A percentile compares a stretch with the other conserved stretches of the same genome.
phyloP scores from a whole-genome alignment of 1,140 invertebrate species.

The Cydia splendana region DNA sequence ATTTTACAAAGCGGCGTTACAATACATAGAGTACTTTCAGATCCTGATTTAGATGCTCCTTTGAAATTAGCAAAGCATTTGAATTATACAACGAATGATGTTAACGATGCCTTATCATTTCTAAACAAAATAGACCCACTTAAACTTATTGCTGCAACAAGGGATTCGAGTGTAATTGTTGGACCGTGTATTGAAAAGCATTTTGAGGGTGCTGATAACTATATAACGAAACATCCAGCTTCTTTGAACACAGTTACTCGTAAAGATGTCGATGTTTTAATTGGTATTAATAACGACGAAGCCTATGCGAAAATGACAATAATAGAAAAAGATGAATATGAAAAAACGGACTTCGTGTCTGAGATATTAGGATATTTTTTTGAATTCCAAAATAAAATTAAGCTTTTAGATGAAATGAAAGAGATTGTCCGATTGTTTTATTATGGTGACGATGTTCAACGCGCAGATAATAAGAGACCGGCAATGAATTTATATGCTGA shows the following conservation, averaged over 20 bases:
- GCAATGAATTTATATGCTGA: slow-evolving; percentile 42
- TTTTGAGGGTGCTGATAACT: slow-evolving; percentile 41
- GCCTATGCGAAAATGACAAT: background rate
- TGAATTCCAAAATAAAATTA: background rate
- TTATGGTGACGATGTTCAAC: background rate
- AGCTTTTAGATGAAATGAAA: no score
- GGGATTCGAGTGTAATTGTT: slow-evolving; percentile 28
- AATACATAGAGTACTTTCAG: background rate
- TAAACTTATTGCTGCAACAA: slow-evolving; percentile 38
- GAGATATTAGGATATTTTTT: background rate
- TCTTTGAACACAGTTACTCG: slow-evolving; percentile 34
- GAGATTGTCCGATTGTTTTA: no score
- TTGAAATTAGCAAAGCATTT: slow-evolving; percentile 41
- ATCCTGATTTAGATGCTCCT: slow-evolving; percentile 34
- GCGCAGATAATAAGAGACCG: background rate
- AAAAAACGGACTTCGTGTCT: background rate
- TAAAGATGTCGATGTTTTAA: slow-evolving; percentile 38
- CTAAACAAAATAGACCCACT: slow-evolving; percentile 35
- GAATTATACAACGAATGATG: slow-evolving; percentile 38
- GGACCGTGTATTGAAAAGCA: slow-evolving; percentile 43
- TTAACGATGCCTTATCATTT: slow-evolving; percentile 39
- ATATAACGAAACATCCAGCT: slow-evolving; percentile 38
- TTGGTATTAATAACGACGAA: slow-evolving; percentile 42
- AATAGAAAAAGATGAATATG: background rate
- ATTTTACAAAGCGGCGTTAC: slow-evolving; percentile 48